Conservation (phyloP, 2,888 invertebrate species). For the Yponomeuta sedellus region DNA sequence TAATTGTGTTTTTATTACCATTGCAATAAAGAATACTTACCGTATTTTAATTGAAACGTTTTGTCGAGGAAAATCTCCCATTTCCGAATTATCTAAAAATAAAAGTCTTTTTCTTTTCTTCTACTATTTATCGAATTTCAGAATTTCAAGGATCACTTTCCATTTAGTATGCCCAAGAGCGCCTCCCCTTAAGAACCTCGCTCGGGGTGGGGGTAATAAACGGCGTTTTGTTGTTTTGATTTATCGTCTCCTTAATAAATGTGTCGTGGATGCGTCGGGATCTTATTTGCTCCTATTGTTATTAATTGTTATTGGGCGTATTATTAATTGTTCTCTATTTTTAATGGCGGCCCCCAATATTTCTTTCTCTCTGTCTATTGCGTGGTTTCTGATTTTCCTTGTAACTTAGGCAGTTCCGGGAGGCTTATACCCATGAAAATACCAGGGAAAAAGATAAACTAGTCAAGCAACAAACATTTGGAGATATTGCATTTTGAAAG, state of each 20-base stretch:
- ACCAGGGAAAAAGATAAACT: too few relatives aligned
- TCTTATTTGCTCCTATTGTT: conserved; percentile 34
- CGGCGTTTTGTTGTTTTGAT: conserved; percentile 52
- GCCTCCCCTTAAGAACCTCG: conserved; percentile 11
- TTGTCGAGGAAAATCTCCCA: too few relatives aligned
- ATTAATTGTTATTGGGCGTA: conserved; percentile 44
- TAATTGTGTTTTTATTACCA: too few relatives aligned
- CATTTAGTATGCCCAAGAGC: not conserved
- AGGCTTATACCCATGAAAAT: not conserved
- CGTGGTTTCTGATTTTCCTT: not conserved
- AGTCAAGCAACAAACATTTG: too few relatives aligned
- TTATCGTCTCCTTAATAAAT: conserved; percentile 71
- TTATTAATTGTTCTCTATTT: conserved; percentile 37
- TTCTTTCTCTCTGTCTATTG: not conserved
- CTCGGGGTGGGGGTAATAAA: conserved; percentile 10
- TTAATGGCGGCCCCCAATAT: not conserved
- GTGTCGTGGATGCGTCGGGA: conserved; percentile 46
- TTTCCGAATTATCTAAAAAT: too few relatives aligned
- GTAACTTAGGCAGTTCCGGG: not conserved
- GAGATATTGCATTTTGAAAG: too few relatives aligned
- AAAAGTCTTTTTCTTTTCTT: too few relatives aligned
- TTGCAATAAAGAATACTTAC: too few relatives aligned
- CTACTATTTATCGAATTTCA: too few relatives aligned
- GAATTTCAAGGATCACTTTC: too few relatives aligned
- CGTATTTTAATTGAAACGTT: too few relatives aligned